Conservation (phyloP, 2,888 invertebrate genomes). For the Tribolium freemani region DNA sequence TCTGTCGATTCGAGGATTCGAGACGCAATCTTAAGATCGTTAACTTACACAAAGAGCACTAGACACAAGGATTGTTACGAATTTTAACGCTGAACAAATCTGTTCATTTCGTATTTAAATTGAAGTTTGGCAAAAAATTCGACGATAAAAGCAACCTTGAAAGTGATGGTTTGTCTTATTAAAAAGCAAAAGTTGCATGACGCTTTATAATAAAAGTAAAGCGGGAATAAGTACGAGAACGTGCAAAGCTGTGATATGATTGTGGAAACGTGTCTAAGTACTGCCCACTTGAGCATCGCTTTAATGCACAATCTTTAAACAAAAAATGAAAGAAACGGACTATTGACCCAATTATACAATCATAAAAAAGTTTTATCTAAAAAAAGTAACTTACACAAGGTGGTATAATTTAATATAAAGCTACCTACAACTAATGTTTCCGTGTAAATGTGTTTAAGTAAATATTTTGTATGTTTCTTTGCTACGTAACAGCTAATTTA, state of each 20-base stretch:
- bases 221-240: neutral
- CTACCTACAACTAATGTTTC: no score
- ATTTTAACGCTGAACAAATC: neutral
- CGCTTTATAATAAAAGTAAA: constrained; percentile 6
- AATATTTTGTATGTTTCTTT: no score
- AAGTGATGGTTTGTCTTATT: constrained; percentile 1
- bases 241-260: neutral
- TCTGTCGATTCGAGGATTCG: neutral
- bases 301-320: neutral
- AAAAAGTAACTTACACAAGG: no score
- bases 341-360: no score
- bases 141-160: neutral
- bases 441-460: no score
- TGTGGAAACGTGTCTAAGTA: neutral
- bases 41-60: neutral
- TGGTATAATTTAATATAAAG: no score
- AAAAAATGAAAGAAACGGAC: no score
- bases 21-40: neutral
- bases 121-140: neutral
- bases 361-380: no score
- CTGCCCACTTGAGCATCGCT: neutral
- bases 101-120: neutral
- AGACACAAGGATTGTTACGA: neutral
- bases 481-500: no score
- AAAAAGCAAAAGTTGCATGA: constrained; percentile 26